Percentiles rank a stretch among this genome's conserved stretches.
These are phyloP conservation scores for Leptopilina clavipes DNA, from an alignment of 1,140 invertebrate genomes.

Conservation along the genomic window DNA sequence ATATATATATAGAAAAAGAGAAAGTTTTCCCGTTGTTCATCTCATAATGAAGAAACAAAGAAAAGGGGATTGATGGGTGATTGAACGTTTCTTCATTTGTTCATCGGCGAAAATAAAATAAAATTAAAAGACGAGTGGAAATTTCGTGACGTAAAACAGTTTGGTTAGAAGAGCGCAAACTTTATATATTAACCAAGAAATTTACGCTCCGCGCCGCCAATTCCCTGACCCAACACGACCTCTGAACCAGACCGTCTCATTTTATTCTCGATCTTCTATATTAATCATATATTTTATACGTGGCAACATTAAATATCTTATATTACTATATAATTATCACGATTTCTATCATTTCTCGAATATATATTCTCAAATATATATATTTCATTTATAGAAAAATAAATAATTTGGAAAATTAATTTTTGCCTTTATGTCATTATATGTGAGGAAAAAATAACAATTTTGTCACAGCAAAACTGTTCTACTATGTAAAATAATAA, in stretches of 20 bases:
- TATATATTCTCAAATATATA: not conserved
- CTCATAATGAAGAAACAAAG: not conserved
- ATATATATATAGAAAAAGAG: not conserved
- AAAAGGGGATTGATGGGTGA: conserved; percentile 32
- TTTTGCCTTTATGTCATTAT: too few species aligned
- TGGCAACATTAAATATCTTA: not conserved
- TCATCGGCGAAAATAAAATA: conserved; percentile 54
- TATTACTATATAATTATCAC: conserved; percentile 13
- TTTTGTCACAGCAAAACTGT: too few species aligned
- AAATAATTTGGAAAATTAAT: too few species aligned
- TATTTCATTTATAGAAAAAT: too few species aligned
- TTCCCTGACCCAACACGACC: conserved; percentile 62
- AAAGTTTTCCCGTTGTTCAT: not conserved
- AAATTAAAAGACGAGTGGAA: conserved; percentile 62
- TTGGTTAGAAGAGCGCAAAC: conserved; percentile 50
- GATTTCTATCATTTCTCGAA: conserved; percentile 10
- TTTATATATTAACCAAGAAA: conserved; percentile 40
- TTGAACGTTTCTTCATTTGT: conserved; percentile 35
- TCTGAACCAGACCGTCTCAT: conserved; percentile 58
- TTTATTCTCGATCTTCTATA: conserved; percentile 46
- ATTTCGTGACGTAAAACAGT: conserved; percentile 64
- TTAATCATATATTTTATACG: conserved; percentile 38
- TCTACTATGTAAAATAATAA: too few species aligned
- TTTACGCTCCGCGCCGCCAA: conserved; percentile 45
- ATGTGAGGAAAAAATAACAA: too few species aligned